A percentile compares a stretch with the other conserved stretches of the same genome.
Evolutionary conservation across 1,140 invertebrate species (phyloP).

Genomic region (Oryctes rhinoceros): DNA sequence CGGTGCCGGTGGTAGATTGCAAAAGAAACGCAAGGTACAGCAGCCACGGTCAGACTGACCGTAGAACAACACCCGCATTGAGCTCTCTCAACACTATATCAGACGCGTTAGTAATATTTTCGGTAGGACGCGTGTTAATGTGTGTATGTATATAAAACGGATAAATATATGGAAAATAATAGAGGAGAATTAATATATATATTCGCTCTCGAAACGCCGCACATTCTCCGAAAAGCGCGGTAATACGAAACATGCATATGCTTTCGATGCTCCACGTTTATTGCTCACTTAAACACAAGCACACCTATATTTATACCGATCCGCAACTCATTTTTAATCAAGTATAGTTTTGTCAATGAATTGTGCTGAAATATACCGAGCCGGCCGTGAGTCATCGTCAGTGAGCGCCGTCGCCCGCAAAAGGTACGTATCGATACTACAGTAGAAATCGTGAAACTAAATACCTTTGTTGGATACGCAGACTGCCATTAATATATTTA

Average conservation of each 20-base stretch:
- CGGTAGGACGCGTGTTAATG: constrained; percentile 40
- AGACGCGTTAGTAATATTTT: constrained; percentile 44
- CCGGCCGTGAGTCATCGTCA: constrained; percentile 4
- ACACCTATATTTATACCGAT: constrained; percentile 2
- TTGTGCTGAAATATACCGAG: background rate
- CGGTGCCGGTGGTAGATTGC: constrained; percentile 41
- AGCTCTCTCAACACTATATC: constrained; percentile 43
- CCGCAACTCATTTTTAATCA: background rate
- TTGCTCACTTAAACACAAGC: constrained; percentile 35
- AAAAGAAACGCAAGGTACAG: constrained; percentile 47
- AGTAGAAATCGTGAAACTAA: background rate
- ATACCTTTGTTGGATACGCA: constrained; percentile 26
- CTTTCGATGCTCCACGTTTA: constrained; percentile 20
- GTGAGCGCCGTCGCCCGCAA: background rate
- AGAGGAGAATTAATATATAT: background rate
- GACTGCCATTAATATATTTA: constrained; percentile 30
- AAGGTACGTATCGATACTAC: background rate
- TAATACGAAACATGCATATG: background rate
- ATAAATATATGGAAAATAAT: background rate
- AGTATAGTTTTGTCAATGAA: constrained; percentile 10
- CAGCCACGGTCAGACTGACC: constrained; percentile 47
- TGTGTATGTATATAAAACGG: constrained; percentile 24
- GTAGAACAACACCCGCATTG: constrained; percentile 45
- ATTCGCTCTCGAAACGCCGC: too few relatives aligned
- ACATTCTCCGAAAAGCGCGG: too few relatives aligned